Evolutionary conservation across 2,888 invertebrate genomes (phyloP).

Genomic region (Nomada lathburiana): DNA sequence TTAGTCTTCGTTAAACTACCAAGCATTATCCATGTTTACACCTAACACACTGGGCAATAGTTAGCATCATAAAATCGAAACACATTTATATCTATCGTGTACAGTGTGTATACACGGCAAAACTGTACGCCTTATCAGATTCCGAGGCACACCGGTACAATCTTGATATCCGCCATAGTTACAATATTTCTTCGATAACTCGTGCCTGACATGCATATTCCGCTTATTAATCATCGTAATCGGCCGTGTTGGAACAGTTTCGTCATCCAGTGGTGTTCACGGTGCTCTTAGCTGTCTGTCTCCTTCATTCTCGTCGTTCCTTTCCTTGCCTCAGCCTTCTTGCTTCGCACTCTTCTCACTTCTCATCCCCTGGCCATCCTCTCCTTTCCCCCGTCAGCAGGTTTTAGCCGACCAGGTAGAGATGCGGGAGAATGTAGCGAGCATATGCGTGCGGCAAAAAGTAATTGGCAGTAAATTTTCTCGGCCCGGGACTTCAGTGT

Average conservation of each 20-base stretch:
- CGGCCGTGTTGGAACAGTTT: conserved; percentile 29
- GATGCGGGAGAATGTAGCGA: conserved; percentile 46
- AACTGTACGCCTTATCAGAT: conserved; percentile 41
- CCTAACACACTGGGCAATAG: conserved; percentile 3
- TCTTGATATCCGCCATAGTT: conserved; percentile 37
- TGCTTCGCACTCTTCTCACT: neutral
- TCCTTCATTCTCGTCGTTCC: conserved; percentile 2
- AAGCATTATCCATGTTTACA: conserved; percentile 20
- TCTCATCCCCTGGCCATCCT: neutral
- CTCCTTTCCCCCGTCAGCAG: conserved; percentile 32
- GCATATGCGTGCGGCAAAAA: conserved; percentile 57
- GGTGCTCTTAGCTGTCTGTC: conserved; percentile 2
- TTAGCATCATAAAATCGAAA: conserved; percentile 18
- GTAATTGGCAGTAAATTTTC: conserved; percentile 72
- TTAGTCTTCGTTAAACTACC: neutral
- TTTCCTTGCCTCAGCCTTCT: neutral
- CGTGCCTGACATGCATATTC: conserved; percentile 41
- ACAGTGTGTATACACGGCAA: conserved; percentile 3
- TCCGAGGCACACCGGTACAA: conserved; percentile 11
- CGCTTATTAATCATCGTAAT: conserved; percentile 41
- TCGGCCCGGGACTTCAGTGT: conserved; percentile 18
- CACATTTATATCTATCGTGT: conserved; percentile 6
- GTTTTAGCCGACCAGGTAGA: conserved; percentile 60
- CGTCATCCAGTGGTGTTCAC: conserved; percentile 8
- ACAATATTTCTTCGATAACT: conserved; percentile 36